These are phyloP conservation scores for Halcyon malimbica DNA, from an alignment of 2,113 vertebrate genomes.

Conservation along the genomic window DNA sequence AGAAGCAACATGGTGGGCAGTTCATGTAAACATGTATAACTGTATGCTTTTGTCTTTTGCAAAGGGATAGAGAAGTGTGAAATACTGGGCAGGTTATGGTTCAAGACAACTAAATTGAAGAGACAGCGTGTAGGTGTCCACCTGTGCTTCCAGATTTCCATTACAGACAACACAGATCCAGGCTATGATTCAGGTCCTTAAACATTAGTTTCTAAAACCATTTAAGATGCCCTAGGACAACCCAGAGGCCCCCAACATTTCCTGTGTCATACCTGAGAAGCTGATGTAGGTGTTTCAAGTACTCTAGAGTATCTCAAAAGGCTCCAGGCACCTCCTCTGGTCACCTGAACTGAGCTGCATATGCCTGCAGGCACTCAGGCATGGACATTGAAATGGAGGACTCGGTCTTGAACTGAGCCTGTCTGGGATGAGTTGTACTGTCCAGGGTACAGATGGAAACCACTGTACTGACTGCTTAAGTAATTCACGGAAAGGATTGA, in stretches of 20 bases:
- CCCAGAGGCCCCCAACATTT: background rate
- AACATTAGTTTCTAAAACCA: background rate
- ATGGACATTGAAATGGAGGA: background rate
- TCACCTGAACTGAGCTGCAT: background rate
- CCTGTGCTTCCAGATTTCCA: background rate
- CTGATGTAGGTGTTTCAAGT: background rate
- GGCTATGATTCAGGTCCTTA: background rate
- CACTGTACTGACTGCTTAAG: fast-evolving
- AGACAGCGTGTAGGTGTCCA: background rate
- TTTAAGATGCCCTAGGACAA: background rate
- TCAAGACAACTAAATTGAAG: background rate
- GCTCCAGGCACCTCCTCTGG: background rate
- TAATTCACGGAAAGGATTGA: background rate
- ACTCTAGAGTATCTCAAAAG: background rate
- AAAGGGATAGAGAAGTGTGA: background rate
- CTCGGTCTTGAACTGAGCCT: background rate
- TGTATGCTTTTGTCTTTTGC: background rate
- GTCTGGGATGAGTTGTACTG: background rate
- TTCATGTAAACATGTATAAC: background rate
- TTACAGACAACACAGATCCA: background rate
- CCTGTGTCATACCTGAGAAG: background rate
- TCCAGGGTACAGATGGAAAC: background rate
- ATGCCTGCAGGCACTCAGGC: background rate
- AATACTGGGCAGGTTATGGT: background rate
- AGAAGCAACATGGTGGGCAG: background rate